Base-by-base conservation (phyloP, 2,888 invertebrate genomes). In the Drosophila koepferae region DNA sequence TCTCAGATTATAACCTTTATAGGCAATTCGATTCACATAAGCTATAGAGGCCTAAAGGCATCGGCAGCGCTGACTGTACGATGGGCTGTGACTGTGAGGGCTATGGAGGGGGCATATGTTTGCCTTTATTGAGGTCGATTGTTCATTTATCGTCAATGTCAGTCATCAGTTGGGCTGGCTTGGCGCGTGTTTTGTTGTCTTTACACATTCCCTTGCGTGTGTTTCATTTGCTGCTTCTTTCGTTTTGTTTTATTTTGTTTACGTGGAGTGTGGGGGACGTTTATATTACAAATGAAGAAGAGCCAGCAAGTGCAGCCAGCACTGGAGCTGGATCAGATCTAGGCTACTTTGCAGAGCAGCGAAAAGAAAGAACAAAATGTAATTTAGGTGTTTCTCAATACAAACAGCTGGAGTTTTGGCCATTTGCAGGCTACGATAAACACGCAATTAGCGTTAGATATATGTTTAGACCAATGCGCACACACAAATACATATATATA, bases 101-200 rank as follows among this genome's bases (percentile, higher is more conserved):
- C 28, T 41, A 36, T 23, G 36, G 23, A 18, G 14, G 38, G 63
- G 69, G 68, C 72, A 63, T 56, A 10, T 63, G 46, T 53, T 62
- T 66, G 83, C 71, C 84, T 81, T 80, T 81, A 83, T 83, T 83
- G 83, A 83, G 83, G 83, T 83, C 83, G 86, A 86, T 80, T 85
- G 86, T 77, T 83, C 83, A 86, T 83, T 83, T 83, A 83, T 83
- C 83, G 86, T 86, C 83, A 83, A 86, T 85, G 87, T 85, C 85
- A 85, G 85, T 85, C 81, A 74, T 76, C 82, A 72, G 81, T 77
- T 84, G 77, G 69, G 61, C 66, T 75, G 76, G 76, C 49, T 63
- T 63, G 74, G 81, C 71, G 81, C 72, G 72, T 86, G 86, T 67
- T 82, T 84, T 82, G 85, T 84, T 84, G 83, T 72, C 72, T 80